phyloP scores from a whole-genome alignment of 2,797 vertebrate species.

The Astyanax mexicanus region DNA sequence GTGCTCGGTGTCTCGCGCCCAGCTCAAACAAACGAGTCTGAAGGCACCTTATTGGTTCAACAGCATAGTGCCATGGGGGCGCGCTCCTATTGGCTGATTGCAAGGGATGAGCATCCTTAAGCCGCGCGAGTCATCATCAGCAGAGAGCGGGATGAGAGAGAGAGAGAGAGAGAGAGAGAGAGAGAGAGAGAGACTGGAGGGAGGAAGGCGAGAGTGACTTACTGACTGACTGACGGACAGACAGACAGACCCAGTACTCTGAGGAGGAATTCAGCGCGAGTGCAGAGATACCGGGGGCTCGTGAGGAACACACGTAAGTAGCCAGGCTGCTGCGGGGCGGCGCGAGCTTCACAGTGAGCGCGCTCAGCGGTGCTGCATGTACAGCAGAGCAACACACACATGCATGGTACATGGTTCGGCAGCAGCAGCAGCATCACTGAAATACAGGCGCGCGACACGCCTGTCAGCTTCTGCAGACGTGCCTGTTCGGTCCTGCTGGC shows the following conservation, averaged over 20 bases:
- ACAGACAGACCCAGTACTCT: neutral
- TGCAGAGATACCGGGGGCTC: no score
- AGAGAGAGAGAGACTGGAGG: neutral
- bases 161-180: neutral
- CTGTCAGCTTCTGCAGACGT: neutral
- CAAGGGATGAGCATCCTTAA: conserved; percentile 15
- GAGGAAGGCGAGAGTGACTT: no score
- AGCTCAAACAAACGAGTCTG: neutral
- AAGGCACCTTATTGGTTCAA: conserved; percentile 51
- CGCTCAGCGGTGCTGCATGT: neutral
- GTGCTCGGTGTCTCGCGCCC: conserved; percentile 2
- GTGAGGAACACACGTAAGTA: no score
- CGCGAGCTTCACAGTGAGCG: no score
- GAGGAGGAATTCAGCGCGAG: no score
- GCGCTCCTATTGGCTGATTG: conserved; percentile 34
- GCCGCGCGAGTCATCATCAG: neutral
- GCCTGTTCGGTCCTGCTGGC: neutral
- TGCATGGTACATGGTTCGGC: no score
- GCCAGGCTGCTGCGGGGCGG: no score
- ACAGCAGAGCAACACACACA: neutral
- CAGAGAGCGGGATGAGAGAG: neutral
- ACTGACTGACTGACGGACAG: no score
- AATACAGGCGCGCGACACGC: neutral
- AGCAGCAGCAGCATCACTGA: conserved; percentile 5
- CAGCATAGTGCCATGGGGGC: conserved; percentile 36